Conservation (phyloP, 2,797 vertebrate genomes). For the Acropternis orthonyx region DNA sequence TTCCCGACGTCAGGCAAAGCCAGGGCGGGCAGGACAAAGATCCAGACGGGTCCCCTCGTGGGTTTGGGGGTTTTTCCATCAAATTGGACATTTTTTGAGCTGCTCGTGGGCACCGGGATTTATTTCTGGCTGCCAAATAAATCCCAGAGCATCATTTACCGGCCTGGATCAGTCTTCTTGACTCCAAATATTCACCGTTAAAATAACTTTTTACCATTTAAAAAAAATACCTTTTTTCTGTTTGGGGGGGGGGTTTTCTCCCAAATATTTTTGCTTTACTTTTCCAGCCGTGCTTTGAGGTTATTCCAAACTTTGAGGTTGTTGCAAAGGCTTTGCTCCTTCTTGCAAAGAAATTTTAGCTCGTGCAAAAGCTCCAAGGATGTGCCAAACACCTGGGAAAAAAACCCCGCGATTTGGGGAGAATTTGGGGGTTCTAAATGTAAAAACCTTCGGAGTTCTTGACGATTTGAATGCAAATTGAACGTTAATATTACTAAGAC, state of each 20-base stretch:
- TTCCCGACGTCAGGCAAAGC: background rate
- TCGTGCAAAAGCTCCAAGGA: background rate
- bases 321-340: background rate
- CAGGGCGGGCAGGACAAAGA: background rate
- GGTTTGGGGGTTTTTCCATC: too few relatives aligned
- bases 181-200: background rate
- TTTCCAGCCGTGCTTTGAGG: background rate
- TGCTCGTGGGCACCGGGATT: background rate
- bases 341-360: background rate
- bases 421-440: background rate
- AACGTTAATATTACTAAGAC: background rate
- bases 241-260: background rate
- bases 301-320: background rate
- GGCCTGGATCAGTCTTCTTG: background rate
- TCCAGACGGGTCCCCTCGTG: background rate
- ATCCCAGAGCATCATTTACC: background rate
- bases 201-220: background rate
- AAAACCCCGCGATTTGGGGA: background rate
- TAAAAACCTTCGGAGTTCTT: background rate
- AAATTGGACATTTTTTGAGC: background rate
- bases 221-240: background rate
- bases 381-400: background rate
- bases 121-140: background rate
- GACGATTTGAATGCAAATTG: background rate
- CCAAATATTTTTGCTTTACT: background rate